phyloP scores from a whole-genome alignment of 2,113 vertebrate species.

The Mastomys coucha region DNA sequence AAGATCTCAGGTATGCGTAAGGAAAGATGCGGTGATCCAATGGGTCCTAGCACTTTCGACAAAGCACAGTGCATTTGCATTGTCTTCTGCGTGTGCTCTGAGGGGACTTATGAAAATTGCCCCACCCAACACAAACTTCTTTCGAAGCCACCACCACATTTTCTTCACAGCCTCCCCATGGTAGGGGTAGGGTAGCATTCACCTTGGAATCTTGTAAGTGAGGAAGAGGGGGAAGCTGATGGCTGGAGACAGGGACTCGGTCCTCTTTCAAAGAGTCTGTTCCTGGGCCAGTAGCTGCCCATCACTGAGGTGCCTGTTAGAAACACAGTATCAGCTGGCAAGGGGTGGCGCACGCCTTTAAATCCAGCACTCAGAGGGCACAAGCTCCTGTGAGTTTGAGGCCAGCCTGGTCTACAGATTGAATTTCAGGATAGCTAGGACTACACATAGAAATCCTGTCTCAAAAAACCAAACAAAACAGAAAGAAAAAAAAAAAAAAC shows the following conservation, averaged over 20 bases:
- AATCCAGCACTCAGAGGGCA: not conserved
- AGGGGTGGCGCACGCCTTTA: not conserved
- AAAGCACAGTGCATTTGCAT: rapidly evolving
- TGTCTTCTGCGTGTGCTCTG: not conserved
- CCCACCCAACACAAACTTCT: not conserved
- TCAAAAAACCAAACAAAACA: not conserved
- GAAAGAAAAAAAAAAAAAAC: not conserved
- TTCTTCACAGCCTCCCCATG: not conserved
- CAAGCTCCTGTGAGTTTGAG: not conserved
- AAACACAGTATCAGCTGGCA: not conserved
- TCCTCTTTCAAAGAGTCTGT: not conserved
- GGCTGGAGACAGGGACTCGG: not conserved
- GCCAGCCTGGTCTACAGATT: not conserved
- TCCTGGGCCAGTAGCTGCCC: not conserved
- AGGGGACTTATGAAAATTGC: not conserved
- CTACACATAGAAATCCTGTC: not conserved
- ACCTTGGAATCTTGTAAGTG: not conserved
- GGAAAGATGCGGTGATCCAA: no score
- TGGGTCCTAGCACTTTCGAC: rapidly evolving
- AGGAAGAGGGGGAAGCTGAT: not conserved
- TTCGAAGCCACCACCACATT: not conserved
- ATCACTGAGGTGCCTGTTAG: not conserved
- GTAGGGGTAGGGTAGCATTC: no score
- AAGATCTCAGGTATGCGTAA: not conserved
- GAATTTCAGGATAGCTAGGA: not conserved